These are phyloP conservation scores for Pseudomyrmex cubaensis DNA, from an alignment of 1,140 invertebrate genomes.

Conservation along the genomic window DNA sequence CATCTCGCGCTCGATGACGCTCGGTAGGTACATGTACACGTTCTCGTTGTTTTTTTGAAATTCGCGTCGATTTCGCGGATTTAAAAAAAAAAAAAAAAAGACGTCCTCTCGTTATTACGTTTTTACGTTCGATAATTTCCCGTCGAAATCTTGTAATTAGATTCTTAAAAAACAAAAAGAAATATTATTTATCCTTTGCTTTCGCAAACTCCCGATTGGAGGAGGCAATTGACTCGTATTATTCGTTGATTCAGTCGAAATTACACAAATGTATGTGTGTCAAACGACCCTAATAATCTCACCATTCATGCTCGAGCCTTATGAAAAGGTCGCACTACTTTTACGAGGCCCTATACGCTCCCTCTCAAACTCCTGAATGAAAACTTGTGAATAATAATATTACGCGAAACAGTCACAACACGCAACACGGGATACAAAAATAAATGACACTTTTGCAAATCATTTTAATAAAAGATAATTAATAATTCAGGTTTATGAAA, in stretches of 20 bases:
- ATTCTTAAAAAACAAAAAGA: too few species aligned
- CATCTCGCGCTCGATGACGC: slow-evolving; percentile 62
- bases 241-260: slow-evolving; percentile 8
- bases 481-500: neutral
- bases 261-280: neutral
- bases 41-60: slow-evolving; percentile 29
- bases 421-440: neutral
- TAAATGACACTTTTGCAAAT: neutral
- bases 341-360: too few species aligned
- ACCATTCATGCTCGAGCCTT: slow-evolving; percentile 13
- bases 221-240: neutral
- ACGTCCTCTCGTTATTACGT: too few species aligned
- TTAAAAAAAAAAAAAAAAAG: too few species aligned
- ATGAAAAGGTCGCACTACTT: slow-evolving; percentile 1
- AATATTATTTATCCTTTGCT: neutral
- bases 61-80: slow-evolving; percentile 1
- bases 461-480: neutral
- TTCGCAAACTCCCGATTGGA: too few species aligned
- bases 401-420: neutral
- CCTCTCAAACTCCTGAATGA: too few species aligned
- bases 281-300: slow-evolving; percentile 33
- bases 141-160: neutral
- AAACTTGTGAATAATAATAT: too few species aligned
- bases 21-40: neutral
- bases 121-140: too few species aligned